Percentiles rank a stretch among this genome's conserved stretches.
Conservation (phyloP, 2,797 vertebrate species). For the Epinephelus coioides region DNA sequence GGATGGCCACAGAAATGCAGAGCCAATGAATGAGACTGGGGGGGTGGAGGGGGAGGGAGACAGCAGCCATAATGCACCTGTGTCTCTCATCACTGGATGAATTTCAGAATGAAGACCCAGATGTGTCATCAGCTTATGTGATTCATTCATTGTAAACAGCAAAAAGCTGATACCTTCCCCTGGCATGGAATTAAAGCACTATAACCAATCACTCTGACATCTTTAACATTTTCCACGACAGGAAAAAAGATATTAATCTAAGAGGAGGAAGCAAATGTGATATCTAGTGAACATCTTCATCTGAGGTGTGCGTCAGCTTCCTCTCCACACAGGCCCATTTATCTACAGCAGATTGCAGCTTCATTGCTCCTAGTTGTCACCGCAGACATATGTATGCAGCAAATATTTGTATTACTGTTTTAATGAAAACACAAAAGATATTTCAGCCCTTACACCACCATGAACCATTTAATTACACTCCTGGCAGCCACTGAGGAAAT, state of each 20-base stretch:
- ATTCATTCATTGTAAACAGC: constrained; percentile 28
- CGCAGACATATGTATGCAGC: background rate
- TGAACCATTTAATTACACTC: constrained; percentile 7
- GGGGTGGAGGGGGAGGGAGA: background rate
- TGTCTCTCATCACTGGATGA: constrained; percentile 30
- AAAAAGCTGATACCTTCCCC: background rate
- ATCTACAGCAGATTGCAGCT: background rate
- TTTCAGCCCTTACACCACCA: background rate
- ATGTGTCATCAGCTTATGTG: constrained; percentile 27
- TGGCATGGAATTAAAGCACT: constrained; percentile 3
- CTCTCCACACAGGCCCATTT: background rate
- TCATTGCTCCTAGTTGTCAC: constrained; percentile 9
- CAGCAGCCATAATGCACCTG: constrained; percentile 47
- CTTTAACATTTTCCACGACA: background rate
- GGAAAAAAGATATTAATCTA: background rate
- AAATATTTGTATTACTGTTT: constrained; percentile 7
- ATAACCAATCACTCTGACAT: background rate
- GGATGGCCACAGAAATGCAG: background rate
- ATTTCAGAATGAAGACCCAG: constrained; percentile 34
- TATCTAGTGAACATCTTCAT: background rate
- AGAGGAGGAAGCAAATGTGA: background rate
- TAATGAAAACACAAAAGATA: constrained; percentile 35
- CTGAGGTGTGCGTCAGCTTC: background rate
- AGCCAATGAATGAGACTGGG: constrained; percentile 10
- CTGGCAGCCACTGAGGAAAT: constrained; percentile 8